These are phyloP conservation scores for Vimba vimba DNA, from an alignment of 2,113 vertebrate genomes.

Conservation along the genomic window DNA sequence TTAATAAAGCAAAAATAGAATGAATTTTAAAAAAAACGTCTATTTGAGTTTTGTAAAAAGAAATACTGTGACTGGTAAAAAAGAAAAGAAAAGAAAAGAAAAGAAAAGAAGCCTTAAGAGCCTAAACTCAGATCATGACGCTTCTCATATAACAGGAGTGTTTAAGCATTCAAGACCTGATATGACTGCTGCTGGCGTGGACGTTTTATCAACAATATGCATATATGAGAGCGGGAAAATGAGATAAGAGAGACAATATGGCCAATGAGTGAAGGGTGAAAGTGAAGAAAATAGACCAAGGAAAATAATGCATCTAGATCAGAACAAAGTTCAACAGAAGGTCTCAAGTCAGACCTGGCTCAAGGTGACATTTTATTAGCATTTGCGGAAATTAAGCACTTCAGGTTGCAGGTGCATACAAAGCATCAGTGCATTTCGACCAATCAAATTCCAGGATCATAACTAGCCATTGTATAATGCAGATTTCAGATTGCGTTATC, in stretches of 20 bases:
- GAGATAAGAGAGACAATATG: constrained; percentile 10
- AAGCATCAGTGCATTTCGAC: not conserved
- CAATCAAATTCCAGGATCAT: not conserved
- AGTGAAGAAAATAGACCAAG: not conserved
- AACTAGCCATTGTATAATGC: not conserved
- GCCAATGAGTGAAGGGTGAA: not conserved
- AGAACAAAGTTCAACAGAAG: constrained; percentile 5
- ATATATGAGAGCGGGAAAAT: not conserved
- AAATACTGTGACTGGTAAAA: not conserved
- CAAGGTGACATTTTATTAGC: not conserved
- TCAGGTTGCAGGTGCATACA: not conserved
- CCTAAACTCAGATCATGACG: not conserved
- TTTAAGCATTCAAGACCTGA: not conserved
- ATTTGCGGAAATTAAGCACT: not conserved
- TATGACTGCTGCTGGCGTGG: not conserved
- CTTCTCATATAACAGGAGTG: not conserved
- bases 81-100: too few species aligned
- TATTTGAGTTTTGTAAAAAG: not conserved
- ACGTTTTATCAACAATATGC: constrained; percentile 1
- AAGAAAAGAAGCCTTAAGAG: not conserved
- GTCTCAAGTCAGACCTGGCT: not conserved
- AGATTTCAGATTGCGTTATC: constrained; percentile 15
- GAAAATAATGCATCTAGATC: not conserved
- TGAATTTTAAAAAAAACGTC: not conserved
- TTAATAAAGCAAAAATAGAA: not conserved